Evolutionary conservation across 2,888 invertebrate species (phyloP).

Genomic region (Morinoia aosen): DNA sequence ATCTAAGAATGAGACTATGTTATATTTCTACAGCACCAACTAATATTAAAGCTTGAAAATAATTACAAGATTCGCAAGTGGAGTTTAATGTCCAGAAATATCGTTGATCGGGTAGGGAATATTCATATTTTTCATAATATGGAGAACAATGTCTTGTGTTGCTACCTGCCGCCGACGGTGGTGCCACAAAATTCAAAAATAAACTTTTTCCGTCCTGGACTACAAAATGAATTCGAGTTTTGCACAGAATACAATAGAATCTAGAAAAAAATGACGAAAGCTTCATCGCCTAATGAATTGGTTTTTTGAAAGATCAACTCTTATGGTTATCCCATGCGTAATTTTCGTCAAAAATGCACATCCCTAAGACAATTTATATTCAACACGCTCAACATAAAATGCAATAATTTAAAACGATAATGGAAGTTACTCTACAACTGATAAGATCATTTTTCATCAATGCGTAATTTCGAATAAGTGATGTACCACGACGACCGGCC

Average conservation of each 20-base stretch:
- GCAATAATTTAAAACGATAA: background rate
- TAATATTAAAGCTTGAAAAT: too few relatives aligned
- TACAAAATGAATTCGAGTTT: background rate
- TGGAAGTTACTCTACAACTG: background rate
- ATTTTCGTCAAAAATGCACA: background rate
- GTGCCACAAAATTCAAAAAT: background rate
- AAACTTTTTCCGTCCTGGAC: background rate
- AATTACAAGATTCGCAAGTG: too few relatives aligned
- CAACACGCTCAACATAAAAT: background rate
- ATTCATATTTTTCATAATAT: too few relatives aligned
- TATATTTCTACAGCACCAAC: too few relatives aligned
- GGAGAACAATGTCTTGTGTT: too few relatives aligned
- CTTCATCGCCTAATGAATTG: background rate
- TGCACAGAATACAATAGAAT: background rate
- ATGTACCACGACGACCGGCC: background rate
- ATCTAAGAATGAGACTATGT: too few relatives aligned
- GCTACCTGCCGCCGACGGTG: too few relatives aligned
- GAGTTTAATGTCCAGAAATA: too few relatives aligned
- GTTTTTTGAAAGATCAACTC: background rate
- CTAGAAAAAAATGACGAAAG: background rate
- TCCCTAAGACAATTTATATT: too few relatives aligned
- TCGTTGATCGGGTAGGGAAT: too few relatives aligned
- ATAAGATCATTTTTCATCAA: background rate
- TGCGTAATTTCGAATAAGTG: background rate
- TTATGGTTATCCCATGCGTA: background rate